Evolutionary conservation across 2,113 vertebrate species (phyloP), one percentile per base, ranked within the genome.

Genomic region (Malaclemys terrapin): DNA sequence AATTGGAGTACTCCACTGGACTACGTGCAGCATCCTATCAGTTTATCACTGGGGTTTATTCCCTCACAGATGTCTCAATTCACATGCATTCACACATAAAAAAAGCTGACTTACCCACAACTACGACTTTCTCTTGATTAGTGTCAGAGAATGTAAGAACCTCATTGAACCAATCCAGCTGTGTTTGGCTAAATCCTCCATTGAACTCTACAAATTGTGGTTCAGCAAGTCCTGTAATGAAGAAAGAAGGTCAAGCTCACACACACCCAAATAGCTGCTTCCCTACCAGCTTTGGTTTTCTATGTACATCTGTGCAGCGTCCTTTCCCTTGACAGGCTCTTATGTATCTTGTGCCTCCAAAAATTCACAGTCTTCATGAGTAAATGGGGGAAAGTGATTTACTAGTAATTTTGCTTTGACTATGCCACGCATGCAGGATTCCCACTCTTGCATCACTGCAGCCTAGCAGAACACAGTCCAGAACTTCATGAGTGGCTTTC

Each of bases 161-260:
- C 85, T 97, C 96, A 59, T 99, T 93, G 1, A 99, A 97, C 99
- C 99, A 99, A 87, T 97, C 97, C 89, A 99, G 98, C 96, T 99
- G 99, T 2, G 98, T 97, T 96, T 98, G 96, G 91, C 99, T 99
- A 98, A 99, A 99, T 87, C 99, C 99, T 49, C 99, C 99, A 6
- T 99, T 99, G 95, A 99, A 99, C 81, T 98, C 98, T 9, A 99
- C 98, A 95, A 99, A 99, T 72, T 98, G 98, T 69, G 97, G 96
- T 94, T 98, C 98, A 59, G 87, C 17, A 24, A 98, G 98, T 84
- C 98, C 98, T 99, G 96, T 85, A 97, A 96, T 12, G n/a, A 96
- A 98, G 75, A 93, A 78, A 96, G 16, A 3, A 52, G 12, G 50
- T 97, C 83, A 98, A 89, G 89, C 22, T 45, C 54, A 80, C 6